Percentiles rank a stretch among this genome's conserved stretches.
Evolutionary conservation across 1,140 invertebrate species (phyloP).

Genomic region (Homarus americanus): DNA sequence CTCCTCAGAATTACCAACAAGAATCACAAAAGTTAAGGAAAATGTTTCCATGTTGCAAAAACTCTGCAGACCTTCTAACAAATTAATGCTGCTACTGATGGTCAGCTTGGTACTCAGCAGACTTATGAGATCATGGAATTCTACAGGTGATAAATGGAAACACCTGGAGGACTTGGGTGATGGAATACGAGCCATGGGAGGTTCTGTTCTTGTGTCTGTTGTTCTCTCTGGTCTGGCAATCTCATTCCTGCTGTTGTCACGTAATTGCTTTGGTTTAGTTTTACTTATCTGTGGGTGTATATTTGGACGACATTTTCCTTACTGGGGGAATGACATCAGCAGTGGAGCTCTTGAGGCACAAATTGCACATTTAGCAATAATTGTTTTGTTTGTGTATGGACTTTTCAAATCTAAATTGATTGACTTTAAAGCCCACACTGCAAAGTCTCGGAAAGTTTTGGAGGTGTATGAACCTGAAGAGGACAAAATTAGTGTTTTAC

Average conservation of each 20-base stretch:
- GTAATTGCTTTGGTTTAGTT: constrained; percentile 40
- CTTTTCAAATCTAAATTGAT: constrained; percentile 40
- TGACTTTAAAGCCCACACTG: constrained; percentile 6
- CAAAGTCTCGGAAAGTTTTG: background rate
- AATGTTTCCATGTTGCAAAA: constrained; percentile 22
- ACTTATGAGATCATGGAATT: constrained; percentile 85
- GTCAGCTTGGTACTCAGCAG: constrained; percentile 47
- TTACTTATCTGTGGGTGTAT: constrained; percentile 14
- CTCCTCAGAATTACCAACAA: constrained; percentile 35
- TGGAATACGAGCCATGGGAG: constrained; percentile 67
- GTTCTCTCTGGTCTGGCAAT: constrained; percentile 41
- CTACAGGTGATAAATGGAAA: constrained; percentile 91
- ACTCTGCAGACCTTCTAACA: constrained; percentile 12
- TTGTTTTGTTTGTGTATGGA: constrained; percentile 53
- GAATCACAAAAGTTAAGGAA: background rate
- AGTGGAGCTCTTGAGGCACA: constrained; percentile 54
- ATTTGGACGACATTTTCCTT: constrained; percentile 57
- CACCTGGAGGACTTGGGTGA: constrained; percentile 80
- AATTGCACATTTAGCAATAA: constrained; percentile 34
- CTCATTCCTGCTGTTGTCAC: constrained; percentile 32
- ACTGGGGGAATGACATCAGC: background rate
- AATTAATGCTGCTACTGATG: constrained; percentile 43
- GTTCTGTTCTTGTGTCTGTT: constrained; percentile 25
- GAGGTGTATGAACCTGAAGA: constrained; percentile 42
- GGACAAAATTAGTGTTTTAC: constrained; percentile 29